Base-by-base conservation (phyloP, 2,888 invertebrate species). In the Chymomyza caudatula region DNA sequence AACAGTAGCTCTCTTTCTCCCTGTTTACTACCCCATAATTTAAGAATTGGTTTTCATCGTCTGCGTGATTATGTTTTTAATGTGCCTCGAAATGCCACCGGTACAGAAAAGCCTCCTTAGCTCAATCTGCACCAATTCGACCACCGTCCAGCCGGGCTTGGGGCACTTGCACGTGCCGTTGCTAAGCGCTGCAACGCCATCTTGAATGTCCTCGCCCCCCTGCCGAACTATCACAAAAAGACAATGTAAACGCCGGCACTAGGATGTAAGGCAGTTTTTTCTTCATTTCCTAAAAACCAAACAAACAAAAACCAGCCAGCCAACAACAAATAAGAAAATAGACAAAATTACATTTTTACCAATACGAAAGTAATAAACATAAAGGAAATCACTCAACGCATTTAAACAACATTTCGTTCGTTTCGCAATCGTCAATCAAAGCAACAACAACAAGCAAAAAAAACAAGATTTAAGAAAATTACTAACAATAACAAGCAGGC, bases 271-370 rank as follows among this genome's bases (percentile, higher is more conserved):
- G 76, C 85, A 73, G 70, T 82, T 86, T 81, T 80, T 86, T 79
- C 71, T 69, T 79, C 60, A 82, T 86, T 86, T 78, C 74, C 65
- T 63, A 81, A 67, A 67, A 76, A 70, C 37, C 58, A 53, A 66
- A 65, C 62, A 67, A 77, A 61, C 63, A 76, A 62, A 66, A 79
- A 79, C 80, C 80, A 83, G 87, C 87, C 84, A 86, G 81, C 81
- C 81, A 85, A 87, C 84, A 79, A 80, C 87, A 87, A 79, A 74
- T 83, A 78, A 72, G 42, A 56, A 85, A 86, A 83, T 85, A 83
- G 87, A 83, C 86, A 87, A 77, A 83, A 69, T 77, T 67, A 78
- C 65, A 86, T 82, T 82, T 86, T 86, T 85, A 79, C 77, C 86
- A 80, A 84, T 72, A 53, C 60, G 67, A 74, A 71, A 73, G 57